A percentile compares a stretch with the other conserved stretches of the same genome.
These are phyloP conservation scores for Gymnogyps californianus DNA, from an alignment of 2,113 vertebrate species.

Conservation along the genomic window DNA sequence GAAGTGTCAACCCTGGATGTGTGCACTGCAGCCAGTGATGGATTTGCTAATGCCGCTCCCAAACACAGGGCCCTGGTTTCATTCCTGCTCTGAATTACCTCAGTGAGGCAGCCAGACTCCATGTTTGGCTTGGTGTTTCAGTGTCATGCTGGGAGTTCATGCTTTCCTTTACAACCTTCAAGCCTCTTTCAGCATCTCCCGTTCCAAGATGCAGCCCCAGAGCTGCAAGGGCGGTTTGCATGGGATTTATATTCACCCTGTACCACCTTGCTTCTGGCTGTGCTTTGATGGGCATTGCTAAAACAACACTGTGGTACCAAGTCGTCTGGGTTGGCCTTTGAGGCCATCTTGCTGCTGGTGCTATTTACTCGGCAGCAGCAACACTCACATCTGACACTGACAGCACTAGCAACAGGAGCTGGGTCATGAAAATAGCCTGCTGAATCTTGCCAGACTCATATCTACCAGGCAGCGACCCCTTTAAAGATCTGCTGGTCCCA, in stretches of 20 bases:
- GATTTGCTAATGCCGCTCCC: neutral
- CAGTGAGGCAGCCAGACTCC: neutral
- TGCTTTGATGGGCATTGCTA: neutral
- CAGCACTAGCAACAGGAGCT: neutral
- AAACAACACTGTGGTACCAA: neutral
- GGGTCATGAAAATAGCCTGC: neutral
- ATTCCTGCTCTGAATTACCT: neutral
- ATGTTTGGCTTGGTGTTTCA: neutral
- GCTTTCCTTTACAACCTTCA: neutral
- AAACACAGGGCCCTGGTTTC: neutral
- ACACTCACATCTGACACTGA: neutral
- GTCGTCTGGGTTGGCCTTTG: neutral
- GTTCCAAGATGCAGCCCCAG: neutral
- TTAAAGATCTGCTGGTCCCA: neutral
- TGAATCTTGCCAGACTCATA: neutral
- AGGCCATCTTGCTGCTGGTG: accelerated
- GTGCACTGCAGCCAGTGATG: neutral
- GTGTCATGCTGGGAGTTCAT: neutral
- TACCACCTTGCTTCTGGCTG: neutral
- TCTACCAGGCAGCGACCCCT: neutral
- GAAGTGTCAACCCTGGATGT: neutral
- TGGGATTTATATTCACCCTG: neutral
- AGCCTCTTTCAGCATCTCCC: neutral
- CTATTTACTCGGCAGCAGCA: neutral
- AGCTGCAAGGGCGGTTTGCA: accelerated